These are phyloP conservation scores for Gymnoscelis rufifasciata DNA, from an alignment of 2,888 invertebrate genomes.

Conservation along the genomic window DNA sequence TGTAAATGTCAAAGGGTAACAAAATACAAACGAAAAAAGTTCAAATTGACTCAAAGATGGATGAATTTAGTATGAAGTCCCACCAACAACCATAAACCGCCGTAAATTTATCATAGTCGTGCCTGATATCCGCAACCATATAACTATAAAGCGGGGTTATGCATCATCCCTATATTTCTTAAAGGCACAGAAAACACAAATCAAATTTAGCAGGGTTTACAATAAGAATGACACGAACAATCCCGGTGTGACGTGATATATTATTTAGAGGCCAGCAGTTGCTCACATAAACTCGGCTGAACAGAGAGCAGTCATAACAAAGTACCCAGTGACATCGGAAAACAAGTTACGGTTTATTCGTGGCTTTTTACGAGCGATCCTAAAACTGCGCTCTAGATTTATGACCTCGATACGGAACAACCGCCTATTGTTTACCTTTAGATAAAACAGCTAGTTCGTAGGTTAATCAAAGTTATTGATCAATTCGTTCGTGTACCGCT, in stretches of 20 bases:
- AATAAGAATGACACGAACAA: neutral
- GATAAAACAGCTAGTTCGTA: slow-evolving; percentile 10
- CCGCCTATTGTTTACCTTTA: slow-evolving; percentile 16
- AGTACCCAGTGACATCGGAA: slow-evolving; percentile 35
- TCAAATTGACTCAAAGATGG: too few relatives aligned
- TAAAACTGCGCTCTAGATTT: slow-evolving; percentile 34
- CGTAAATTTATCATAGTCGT: too few relatives aligned
- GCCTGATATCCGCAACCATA: too few relatives aligned
- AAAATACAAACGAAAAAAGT: too few relatives aligned
- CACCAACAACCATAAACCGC: too few relatives aligned
- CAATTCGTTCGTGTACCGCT: slow-evolving; percentile 9
- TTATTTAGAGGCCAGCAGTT: slow-evolving; percentile 26
- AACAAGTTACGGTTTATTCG: slow-evolving; percentile 33
- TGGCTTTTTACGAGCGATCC: slow-evolving; percentile 39
- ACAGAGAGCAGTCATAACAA: slow-evolving; percentile 32
- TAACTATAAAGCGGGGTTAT: neutral
- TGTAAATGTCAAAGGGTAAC: too few relatives aligned
- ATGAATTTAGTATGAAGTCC: too few relatives aligned
- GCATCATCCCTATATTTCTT: neutral
- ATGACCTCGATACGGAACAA: slow-evolving; percentile 12
- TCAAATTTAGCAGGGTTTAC: too few relatives aligned
- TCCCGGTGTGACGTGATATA: neutral
- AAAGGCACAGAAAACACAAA: too few relatives aligned
- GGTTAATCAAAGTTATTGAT: slow-evolving; percentile 14
- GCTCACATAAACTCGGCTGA: slow-evolving; percentile 37